These are phyloP conservation scores for Heliothis virescens DNA, from an alignment of 1,140 invertebrate genomes.

Conservation along the genomic window DNA sequence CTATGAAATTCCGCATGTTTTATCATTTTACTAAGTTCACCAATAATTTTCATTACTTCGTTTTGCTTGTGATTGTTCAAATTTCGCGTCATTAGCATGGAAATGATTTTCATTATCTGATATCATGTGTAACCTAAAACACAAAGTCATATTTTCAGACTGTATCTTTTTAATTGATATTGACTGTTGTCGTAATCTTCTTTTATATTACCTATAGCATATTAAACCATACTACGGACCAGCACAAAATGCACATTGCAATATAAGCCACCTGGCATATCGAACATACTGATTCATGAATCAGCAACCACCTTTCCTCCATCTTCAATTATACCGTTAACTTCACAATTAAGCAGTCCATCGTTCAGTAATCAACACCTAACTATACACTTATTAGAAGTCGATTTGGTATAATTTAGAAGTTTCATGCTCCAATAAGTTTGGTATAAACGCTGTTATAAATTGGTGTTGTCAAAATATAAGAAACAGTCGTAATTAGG, in stretches of 20 bases:
- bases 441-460: constrained; percentile 72
- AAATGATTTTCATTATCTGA: too few species aligned
- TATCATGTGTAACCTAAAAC: too few species aligned
- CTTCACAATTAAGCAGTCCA: constrained; percentile 47
- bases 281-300: constrained; percentile 9
- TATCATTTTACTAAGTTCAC: too few species aligned
- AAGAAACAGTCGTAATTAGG: constrained; percentile 83
- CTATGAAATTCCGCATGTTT: too few species aligned
- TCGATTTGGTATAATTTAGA: constrained; percentile 48
- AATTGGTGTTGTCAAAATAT: constrained; percentile 84
- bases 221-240: too few species aligned
- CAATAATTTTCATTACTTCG: too few species aligned
- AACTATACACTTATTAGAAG: constrained; percentile 36
- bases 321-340: constrained; percentile 37
- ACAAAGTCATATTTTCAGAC: too few species aligned
- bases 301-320: constrained; percentile 18
- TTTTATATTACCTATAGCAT: too few species aligned
- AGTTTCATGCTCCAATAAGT: constrained; percentile 60
- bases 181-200: too few species aligned
- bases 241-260: neutral
- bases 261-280: neutral
- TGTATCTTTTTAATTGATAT: too few species aligned
- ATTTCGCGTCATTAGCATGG: too few species aligned
- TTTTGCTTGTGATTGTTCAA: too few species aligned
- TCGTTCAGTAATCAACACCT: constrained; percentile 31